phyloP scores from a whole-genome alignment of 2,888 invertebrate species.

The Scaeva pyrastri region DNA sequence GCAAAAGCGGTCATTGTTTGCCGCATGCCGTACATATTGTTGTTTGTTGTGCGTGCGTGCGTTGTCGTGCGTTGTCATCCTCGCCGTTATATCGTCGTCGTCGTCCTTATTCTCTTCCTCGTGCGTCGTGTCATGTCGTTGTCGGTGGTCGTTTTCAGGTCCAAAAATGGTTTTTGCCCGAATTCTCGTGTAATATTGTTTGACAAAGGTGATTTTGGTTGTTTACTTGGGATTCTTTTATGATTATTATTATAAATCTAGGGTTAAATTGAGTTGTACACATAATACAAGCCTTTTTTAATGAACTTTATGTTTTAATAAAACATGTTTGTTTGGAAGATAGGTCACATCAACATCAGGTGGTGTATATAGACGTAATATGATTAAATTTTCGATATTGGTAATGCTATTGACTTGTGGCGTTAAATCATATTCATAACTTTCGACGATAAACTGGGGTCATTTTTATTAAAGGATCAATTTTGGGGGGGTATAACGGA shows the following conservation, averaged over 20 bases:
- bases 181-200: neutral
- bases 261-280: conserved; percentile 7
- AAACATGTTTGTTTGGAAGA: neutral
- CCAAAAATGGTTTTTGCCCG: neutral
- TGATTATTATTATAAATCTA: conserved; percentile 26
- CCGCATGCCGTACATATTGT: no score
- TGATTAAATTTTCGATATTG: neutral
- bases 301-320: conserved; percentile 18
- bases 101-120: no score
- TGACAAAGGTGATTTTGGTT: conserved; percentile 7
- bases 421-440: neutral
- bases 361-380: neutral
- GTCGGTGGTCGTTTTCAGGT: neutral
- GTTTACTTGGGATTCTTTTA: conserved; percentile 18
- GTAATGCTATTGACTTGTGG: neutral
- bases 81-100: neutral
- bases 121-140: no score
- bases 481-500: no score
- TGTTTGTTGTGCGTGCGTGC: no score
- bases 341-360: neutral
- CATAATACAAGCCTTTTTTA: neutral
- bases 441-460: no score
- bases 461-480: no score
- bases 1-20: conserved; percentile 35
- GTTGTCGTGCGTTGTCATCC: neutral